Percentiles rank a stretch among this genome's conserved stretches.
Evolutionary conservation across 2,113 vertebrate genomes (phyloP).

Genomic region (Perca schrenkii): DNA sequence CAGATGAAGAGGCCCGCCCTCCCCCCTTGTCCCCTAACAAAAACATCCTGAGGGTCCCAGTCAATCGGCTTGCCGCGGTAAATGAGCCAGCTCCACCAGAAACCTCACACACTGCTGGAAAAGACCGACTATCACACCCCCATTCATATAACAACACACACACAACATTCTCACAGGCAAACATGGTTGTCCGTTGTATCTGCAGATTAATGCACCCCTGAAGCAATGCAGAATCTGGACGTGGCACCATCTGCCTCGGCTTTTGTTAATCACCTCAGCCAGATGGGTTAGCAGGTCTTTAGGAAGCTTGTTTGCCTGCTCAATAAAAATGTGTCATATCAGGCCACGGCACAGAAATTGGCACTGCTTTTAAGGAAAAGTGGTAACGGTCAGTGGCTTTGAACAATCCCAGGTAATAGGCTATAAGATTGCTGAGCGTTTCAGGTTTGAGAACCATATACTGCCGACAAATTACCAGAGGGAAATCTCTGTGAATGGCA

Average conservation of each 20-base stretch:
- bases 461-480: slow-evolving; percentile 17
- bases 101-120: slow-evolving; percentile 50
- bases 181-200: slow-evolving; percentile 47
- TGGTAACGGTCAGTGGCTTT: slow-evolving; percentile 1
- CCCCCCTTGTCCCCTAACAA: slow-evolving; percentile 57
- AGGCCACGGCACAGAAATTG: slow-evolving; percentile 1
- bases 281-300: slow-evolving; percentile 77
- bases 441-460: slow-evolving; percentile 16
- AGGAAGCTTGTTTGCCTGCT: slow-evolving; percentile 65
- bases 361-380: slow-evolving; percentile 8
- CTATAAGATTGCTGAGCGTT: slow-evolving; percentile 30
- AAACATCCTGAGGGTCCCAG: slow-evolving; percentile 77
- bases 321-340: slow-evolving; percentile 42
- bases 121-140: slow-evolving; percentile 36
- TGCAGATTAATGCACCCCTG: slow-evolving; percentile 71
- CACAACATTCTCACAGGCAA: slow-evolving; percentile 34
- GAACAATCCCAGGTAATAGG: slow-evolving; percentile 4
- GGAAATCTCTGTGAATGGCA: slow-evolving; percentile 38
- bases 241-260: slow-evolving; percentile 75
- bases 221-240: slow-evolving; percentile 65
- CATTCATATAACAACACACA: slow-evolving; percentile 17
- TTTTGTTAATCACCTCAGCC: slow-evolving; percentile 81
- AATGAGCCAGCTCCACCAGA: slow-evolving; percentile 48
- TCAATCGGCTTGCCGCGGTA: slow-evolving; percentile 45
- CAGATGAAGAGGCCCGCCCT: slow-evolving; percentile 37